Evolutionary conservation across 2,888 invertebrate genomes (phyloP), one percentile per base, ranked within the genome.

Genomic region (Macaria liturata): DNA sequence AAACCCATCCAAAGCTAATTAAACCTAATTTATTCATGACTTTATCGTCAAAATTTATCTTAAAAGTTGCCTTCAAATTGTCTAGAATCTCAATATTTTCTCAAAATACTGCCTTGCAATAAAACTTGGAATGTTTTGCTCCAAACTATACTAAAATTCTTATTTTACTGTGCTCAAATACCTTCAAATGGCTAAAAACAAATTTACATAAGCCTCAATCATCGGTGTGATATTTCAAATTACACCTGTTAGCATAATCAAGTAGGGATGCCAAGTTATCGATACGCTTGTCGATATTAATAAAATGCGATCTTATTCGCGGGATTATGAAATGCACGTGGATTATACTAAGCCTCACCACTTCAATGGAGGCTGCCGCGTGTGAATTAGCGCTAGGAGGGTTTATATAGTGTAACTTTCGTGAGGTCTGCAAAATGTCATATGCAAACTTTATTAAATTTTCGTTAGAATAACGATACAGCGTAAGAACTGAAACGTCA

Each of bases 121-220:
- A 65, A 62, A 65, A 62, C 42, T 32, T 32, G 49, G 65, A 62
- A 62, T 54, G 54, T 54, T 54, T 59, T 54, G 50, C 47, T 59
- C 47, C 51, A 54, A 54, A 47, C 32, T 50, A 34, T 43, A 43
- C 32, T 20, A 31, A 39, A 5, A 45, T 51, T 51, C 37, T 51
- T 51, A 51, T 45, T 51, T 45, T 37, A 51, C 37, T 45, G 45
- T 30, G 45, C n/a, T 45, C 46, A 50, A 50, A 54, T 54, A 39
- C 49, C 46, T 54, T 49, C 32, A 46, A 58, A 58, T 46, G 30
- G 20, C 30, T 51, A 39, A 43, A 47, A 51, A 44, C 51, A 34
- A 37, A 65, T 65, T 62, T 52, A 55, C 57, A 62, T 65, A 58
- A 48, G 43, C 45, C 46, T 65, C 59, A 60, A 60, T 56, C 59